Base-by-base conservation (phyloP, 2,888 invertebrate genomes). In the Quadroppia sp. region DNA sequence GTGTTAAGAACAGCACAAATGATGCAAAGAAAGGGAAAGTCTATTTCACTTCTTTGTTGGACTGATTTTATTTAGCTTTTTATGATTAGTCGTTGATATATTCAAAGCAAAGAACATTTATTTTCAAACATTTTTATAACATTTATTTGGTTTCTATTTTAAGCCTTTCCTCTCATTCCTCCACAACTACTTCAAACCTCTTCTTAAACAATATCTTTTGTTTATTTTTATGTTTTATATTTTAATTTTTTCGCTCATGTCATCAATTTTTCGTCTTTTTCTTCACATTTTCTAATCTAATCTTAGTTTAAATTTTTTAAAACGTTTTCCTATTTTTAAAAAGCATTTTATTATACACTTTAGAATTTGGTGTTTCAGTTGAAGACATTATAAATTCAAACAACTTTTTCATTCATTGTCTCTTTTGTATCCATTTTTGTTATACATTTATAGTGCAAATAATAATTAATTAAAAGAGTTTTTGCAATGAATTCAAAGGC, bases 11-110 rank as follows among this genome's bases (percentile, higher is more conserved):
- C 53, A 25, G 25, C 7, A n/a, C 61, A 32, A 17, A 32, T 6
- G 30, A 11, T 59, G 50, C 50, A 50, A 50, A 4, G 15, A 3
- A 50, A 7, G 3, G 36, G 9, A 9, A 36, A 36, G 36, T 36
- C 45, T 45, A 45, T 45, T 45, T 45, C 15, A 2, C 30, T 36
- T 11, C 25, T 25, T 59, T 59, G 32, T 53, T 61, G 32, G 61
- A 7, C 61, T 36, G 7, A 61, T 61, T 61, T 61, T 30, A 53
- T 53, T 53, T 61, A 7, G 6, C 61, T 36, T 15, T 61, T 36
- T 36, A 32, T n/a, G 17, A 32, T 61, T 15, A 25, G 30, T 61
- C 30, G 7, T 20, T 61, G 61, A 61, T 61, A 32, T 61, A 32
- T n/a, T 11, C 23, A 9, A 20, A 20, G 6, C n/a, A 50, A 7